Base-by-base conservation (phyloP, 2,113 vertebrate species). In the Engraulis encrasicolus region DNA sequence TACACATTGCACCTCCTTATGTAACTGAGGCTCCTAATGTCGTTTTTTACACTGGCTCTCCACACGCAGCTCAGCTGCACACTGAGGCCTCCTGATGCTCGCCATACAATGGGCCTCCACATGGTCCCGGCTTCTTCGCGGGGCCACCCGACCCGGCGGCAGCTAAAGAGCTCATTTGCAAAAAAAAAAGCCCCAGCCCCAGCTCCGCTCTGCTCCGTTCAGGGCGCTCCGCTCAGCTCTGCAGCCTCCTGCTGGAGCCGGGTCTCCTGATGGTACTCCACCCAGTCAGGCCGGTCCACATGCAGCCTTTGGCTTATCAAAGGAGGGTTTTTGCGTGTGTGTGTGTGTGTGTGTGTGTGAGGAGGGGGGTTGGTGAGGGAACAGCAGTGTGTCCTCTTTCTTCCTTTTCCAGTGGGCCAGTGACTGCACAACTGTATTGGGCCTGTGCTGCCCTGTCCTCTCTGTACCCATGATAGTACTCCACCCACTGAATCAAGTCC, bases 221-320 rank as follows among this genome's bases (percentile, higher is more conserved):
- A 50, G 27, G 34, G 37, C 61, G 81, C 20, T 27, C 19, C 20
- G 82, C 82, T 37, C 50, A 52, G 78, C 82, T 37, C 50, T 40
- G 9, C 49, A 31, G 38, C 74, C 54, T 78, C 58, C 78, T 50
- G 18, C 74, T 34, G 23, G n/a, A 23, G 31, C 49, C 11, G 18
- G 54, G 54, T 14, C 27, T 66, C 58, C 58, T 66, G 58, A 66
- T 27, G 23, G 58, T 31, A 23, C n/a, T 12, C 23, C 58, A 31
- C 27, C 54, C 54, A 19, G 6, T 61, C 9, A 66, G n/a, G n/a
- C n/a, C n/a, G n/a, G 1, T 27, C 23, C 12, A 66, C 27, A 31
- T 66, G 58, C 58, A 31, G 6, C 4, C 40, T 45, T 9, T n/a
- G n/a, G n/a, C n/a, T n/a, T n/a, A n/a, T n/a, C n/a, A n/a, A n/a